Evolutionary conservation across 2,888 invertebrate species (phyloP).

Genomic region (Nesidiocoris tenuis): DNA sequence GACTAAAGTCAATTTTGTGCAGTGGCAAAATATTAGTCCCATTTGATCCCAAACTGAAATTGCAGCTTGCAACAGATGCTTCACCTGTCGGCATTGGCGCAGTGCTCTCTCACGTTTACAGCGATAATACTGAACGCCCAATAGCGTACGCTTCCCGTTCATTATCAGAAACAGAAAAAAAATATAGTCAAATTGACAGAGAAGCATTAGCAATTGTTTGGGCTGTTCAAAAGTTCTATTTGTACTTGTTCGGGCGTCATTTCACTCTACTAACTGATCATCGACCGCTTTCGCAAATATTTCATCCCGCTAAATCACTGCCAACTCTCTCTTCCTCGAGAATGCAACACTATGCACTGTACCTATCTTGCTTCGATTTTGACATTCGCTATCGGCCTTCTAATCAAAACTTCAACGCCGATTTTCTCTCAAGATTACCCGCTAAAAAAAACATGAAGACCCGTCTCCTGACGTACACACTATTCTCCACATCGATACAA

Average conservation of each 20-base stretch:
- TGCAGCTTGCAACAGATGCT: constrained; percentile 8
- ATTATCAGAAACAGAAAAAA: not conserved
- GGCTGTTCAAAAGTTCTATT: constrained; percentile 53
- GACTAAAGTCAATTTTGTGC: not conserved
- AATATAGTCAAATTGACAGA: constrained; percentile 47
- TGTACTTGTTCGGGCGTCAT: too few relatives aligned
- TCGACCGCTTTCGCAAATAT: constrained; percentile 51
- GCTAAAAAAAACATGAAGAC: too few relatives aligned
- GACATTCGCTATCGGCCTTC: too few relatives aligned
- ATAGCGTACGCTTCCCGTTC: not conserved
- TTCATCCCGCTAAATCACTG: not conserved
- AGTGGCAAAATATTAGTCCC: not conserved
- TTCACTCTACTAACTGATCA: constrained; percentile 53
- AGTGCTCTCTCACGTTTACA: not conserved
- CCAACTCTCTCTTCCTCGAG: constrained; percentile 6
- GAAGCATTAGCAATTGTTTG: constrained; percentile 50
- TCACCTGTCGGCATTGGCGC: constrained; percentile 15
- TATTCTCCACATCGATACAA: too few relatives aligned
- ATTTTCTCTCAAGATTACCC: too few relatives aligned
- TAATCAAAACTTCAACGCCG: too few relatives aligned
- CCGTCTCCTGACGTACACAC: too few relatives aligned
- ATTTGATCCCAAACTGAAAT: not conserved
- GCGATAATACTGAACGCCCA: not conserved
- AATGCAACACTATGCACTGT: constrained; percentile 21
- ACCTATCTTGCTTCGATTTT: constrained; percentile 16